Evolutionary conservation across 2,113 vertebrate genomes (phyloP).

Genomic region (Sphyrna mokarran): DNA sequence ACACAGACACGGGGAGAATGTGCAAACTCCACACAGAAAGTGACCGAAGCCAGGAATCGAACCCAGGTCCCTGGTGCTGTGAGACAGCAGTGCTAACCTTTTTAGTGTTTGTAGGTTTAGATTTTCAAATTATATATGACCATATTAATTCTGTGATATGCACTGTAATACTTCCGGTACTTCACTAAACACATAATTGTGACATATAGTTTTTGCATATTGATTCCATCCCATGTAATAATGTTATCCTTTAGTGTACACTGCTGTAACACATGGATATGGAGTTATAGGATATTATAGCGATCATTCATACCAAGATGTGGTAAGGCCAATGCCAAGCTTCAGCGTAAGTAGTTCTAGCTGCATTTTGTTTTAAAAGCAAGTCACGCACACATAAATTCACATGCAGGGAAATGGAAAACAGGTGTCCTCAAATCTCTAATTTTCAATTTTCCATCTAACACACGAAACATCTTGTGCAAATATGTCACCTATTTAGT

Average conservation of each 20-base stretch:
- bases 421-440: constrained; percentile 26
- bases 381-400: constrained; percentile 14
- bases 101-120: neutral
- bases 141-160: neutral
- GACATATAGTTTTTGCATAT: neutral
- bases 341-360: constrained; percentile 3
- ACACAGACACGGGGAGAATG: too few species aligned
- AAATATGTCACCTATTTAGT: constrained; percentile 27
- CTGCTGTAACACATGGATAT: neutral
- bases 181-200: neutral
- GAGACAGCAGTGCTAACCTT: neutral
- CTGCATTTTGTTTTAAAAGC: neutral
- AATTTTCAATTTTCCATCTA: constrained; percentile 27
- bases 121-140: neutral
- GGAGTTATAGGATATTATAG: neutral
- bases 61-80: too few species aligned
- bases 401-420: constrained; percentile 31
- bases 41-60: too few species aligned
- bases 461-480: constrained; percentile 28
- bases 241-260: neutral
- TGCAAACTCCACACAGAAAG: too few species aligned
- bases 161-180: neutral
- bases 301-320: neutral
- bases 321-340: neutral
- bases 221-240: neutral